Evolutionary conservation across 64 coral and sea anemone genomes (phyloP).

Genomic region (Montipora capricornis): DNA sequence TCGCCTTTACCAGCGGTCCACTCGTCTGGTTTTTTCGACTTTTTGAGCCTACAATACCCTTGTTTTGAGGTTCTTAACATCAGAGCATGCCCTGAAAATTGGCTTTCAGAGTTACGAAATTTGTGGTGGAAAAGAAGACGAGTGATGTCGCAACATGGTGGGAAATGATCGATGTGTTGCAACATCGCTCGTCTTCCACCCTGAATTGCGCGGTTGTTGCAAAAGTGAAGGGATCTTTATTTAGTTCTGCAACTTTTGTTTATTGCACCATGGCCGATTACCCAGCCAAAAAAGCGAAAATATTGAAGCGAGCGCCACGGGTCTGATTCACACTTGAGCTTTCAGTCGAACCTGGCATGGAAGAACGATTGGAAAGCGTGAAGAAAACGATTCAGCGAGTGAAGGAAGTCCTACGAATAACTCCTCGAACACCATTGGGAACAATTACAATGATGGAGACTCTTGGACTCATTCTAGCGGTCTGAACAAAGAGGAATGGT

Average conservation of each 20-base stretch:
- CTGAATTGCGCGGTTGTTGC: not conserved
- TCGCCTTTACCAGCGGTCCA: not conserved
- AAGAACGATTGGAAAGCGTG: constrained; percentile 13
- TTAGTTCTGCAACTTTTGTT: too few species aligned
- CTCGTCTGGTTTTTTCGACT: too few species aligned
- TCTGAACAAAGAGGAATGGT: not conserved
- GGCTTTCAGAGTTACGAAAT: not conserved
- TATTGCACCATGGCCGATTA: not conserved
- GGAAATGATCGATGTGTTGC: not conserved
- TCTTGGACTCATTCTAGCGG: not conserved
- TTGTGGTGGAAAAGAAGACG: not conserved
- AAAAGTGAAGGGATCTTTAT: not conserved
- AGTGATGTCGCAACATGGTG: not conserved
- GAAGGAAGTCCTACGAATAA: not conserved
- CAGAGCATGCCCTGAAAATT: too few species aligned
- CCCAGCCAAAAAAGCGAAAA: not conserved
- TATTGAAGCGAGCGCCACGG: not conserved
- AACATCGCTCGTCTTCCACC: not conserved
- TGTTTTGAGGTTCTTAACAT: too few species aligned
- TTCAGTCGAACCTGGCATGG: constrained; percentile 33
- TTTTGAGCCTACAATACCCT: too few species aligned
- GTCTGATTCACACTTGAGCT: constrained; percentile 10
- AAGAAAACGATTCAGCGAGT: constrained; percentile 13
- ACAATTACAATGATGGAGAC: constrained; percentile 31
- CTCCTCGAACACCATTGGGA: not conserved